Conservation (phyloP, 2,797 vertebrate genomes). For the Pipistrellus pygmaeus region DNA sequence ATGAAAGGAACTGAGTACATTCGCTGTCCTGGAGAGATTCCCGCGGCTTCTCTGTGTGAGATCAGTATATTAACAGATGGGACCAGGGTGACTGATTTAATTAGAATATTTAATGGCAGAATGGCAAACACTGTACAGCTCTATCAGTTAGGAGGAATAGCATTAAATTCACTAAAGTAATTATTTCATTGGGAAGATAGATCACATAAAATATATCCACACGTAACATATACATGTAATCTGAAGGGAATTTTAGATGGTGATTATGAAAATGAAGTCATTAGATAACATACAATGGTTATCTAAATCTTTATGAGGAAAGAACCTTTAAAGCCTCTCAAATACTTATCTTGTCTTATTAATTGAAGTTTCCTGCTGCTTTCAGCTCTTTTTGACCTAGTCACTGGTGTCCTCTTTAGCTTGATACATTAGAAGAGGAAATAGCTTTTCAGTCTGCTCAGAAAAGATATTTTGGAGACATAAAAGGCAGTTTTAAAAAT, state of each 20-base stretch:
- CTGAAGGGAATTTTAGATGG: slow-evolving; percentile 67
- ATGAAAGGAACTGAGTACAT: slow-evolving; percentile 86
- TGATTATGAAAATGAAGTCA: slow-evolving; percentile 68
- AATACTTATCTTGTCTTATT: slow-evolving; percentile 80
- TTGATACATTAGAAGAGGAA: background rate
- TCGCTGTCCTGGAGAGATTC: slow-evolving; percentile 86
- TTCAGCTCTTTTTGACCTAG: slow-evolving; percentile 58
- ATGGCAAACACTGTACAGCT: slow-evolving; percentile 83
- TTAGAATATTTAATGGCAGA: slow-evolving; percentile 90
- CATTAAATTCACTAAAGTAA: slow-evolving; percentile 88
- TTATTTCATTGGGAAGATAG: slow-evolving; percentile 84
- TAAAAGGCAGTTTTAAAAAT: slow-evolving; percentile 47
- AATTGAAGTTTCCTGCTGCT: slow-evolving; percentile 64
- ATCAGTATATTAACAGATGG: slow-evolving; percentile 88
- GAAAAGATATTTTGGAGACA: slow-evolving; percentile 40
- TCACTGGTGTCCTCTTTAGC: background rate
- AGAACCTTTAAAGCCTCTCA: slow-evolving; percentile 64
- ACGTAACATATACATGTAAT: slow-evolving; percentile 69
- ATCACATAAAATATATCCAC: slow-evolving; percentile 84
- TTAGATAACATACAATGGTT: slow-evolving; percentile 54
- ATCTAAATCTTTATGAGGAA: slow-evolving; percentile 76
- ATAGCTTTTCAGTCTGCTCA: background rate
- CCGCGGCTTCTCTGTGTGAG: slow-evolving; percentile 84
- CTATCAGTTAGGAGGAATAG: slow-evolving; percentile 82
- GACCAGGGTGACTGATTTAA: slow-evolving; percentile 89